Base-by-base conservation (phyloP, 2,797 vertebrate species). In the Chromobotia macracanthus region DNA sequence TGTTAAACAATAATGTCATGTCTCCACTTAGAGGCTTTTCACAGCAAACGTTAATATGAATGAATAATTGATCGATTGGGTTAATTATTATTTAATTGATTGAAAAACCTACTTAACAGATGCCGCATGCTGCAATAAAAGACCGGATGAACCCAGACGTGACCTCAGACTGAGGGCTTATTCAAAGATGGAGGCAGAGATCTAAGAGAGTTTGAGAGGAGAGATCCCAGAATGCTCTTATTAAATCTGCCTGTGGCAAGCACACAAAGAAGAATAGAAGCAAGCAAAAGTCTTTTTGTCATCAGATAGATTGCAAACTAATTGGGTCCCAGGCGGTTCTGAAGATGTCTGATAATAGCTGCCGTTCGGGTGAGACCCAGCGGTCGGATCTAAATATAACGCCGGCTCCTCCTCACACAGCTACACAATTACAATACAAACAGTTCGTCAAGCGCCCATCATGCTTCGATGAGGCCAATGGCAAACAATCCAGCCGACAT, bases 251-350 rank as follows among this genome's bases (percentile, higher is more conserved):
- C 86, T 89, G 89, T 91, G 86, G 88, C 89, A 87, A 90, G 91
- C 88, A 90, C 87, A 83, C 66, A 83, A 84, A 83, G 81, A 80
- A 51, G n/a, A 44, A 44, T 9, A 61, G 72, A 84, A 85, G 81
- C 82, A 88, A 88, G 87, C 83, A 51, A 16, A 55, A 82, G 76
- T 87, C 77, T 88, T 90, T 91, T 92, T 92, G 92, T 94, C 91
- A 91, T 91, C 82, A 85, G 81, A 83, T 87, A 82, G 85, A 89
- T 90, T 87, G 87, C 80, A 70, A 87, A 88, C 90, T 93, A 92
- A 93, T 93, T 93, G 91, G 90, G 83, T 92, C 91, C 91, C 90
- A 38, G 87, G 75, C 87, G 90, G 90, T 91, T 86, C 82, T 18
- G 80, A 77, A 82, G 69, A 78, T 64, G 65, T 78, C 78, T 84